A percentile compares a stretch with the other conserved stretches of the same genome.
Conservation (phyloP, 2,797 vertebrate species). For the Falco biarmicus region DNA sequence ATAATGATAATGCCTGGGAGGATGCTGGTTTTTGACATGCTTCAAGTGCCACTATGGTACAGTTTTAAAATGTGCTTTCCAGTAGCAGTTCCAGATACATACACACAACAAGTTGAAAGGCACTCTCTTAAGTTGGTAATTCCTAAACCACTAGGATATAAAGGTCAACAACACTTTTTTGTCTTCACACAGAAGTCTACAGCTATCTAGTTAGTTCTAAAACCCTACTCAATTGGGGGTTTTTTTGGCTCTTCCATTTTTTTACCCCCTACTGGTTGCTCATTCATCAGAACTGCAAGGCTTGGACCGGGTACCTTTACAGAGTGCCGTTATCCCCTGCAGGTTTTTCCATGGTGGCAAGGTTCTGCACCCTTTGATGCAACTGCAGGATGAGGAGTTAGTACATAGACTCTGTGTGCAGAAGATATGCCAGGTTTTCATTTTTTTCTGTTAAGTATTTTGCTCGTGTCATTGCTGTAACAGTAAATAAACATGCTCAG, state of each 20-base stretch:
- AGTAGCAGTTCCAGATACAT: neutral
- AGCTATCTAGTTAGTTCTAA: neutral
- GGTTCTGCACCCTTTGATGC: neutral
- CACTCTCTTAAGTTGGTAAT: neutral
- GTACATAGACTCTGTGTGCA: neutral
- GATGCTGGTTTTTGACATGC: neutral
- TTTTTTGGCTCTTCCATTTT: neutral
- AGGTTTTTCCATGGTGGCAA: neutral
- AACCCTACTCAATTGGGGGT: accelerated
- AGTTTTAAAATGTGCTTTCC: neutral
- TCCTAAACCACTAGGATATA: neutral
- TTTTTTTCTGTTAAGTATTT: neutral
- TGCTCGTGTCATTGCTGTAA: neutral
- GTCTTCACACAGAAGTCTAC: neutral
- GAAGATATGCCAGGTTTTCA: neutral
- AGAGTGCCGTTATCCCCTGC: neutral
- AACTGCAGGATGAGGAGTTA: neutral
- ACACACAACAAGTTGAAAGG: neutral
- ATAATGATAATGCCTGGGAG: neutral
- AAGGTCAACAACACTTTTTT: neutral
- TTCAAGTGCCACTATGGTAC: neutral
- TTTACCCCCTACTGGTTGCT: neutral
- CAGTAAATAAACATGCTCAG: neutral
- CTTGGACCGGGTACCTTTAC: neutral
- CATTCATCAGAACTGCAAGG: neutral